These are phyloP conservation scores for Notospermus geniculatus DNA, from an alignment of 1,140 invertebrate genomes.

Conservation along the genomic window DNA sequence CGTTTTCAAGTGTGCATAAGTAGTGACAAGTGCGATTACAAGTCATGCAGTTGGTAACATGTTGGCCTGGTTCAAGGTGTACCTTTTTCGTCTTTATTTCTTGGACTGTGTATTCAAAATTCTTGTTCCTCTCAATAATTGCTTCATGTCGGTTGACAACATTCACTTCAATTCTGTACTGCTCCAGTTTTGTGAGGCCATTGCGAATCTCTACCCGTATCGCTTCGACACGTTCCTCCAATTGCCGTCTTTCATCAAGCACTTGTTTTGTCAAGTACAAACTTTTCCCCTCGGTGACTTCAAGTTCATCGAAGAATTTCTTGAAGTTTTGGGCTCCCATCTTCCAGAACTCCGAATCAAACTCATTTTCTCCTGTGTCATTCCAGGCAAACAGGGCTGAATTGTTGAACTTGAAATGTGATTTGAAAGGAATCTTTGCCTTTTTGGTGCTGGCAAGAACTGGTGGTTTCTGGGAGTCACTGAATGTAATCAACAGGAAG, in stretches of 20 bases:
- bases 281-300: conserved; percentile 19
- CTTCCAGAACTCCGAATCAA: conserved; percentile 23
- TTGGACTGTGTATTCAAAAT: conserved; percentile 22
- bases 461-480: conserved; percentile 20
- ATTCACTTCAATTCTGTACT: conserved; percentile 13
- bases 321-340: conserved; percentile 24
- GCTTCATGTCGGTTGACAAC: conserved; percentile 17
- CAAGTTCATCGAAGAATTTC: conserved; percentile 22
- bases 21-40: conserved; percentile 31
- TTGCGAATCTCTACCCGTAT: conserved; percentile 15
- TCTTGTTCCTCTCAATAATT: conserved; percentile 25
- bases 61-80: conserved; percentile 15
- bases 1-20: conserved; percentile 17
- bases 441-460: conserved; percentile 24
- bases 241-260: conserved; percentile 12
- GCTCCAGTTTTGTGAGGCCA: conserved; percentile 16
- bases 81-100: conserved; percentile 11
- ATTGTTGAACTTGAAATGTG: conserved; percentile 12
- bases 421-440: conserved; percentile 21
- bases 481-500: conserved; percentile 31
- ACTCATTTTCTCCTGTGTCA: not conserved
- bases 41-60: conserved; percentile 29
- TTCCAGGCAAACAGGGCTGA: conserved; percentile 15
- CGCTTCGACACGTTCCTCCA: conserved; percentile 15
- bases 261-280: conserved; percentile 23